phyloP scores from a whole-genome alignment of 2,888 invertebrate species.

The Eugnorisma glareosa region DNA sequence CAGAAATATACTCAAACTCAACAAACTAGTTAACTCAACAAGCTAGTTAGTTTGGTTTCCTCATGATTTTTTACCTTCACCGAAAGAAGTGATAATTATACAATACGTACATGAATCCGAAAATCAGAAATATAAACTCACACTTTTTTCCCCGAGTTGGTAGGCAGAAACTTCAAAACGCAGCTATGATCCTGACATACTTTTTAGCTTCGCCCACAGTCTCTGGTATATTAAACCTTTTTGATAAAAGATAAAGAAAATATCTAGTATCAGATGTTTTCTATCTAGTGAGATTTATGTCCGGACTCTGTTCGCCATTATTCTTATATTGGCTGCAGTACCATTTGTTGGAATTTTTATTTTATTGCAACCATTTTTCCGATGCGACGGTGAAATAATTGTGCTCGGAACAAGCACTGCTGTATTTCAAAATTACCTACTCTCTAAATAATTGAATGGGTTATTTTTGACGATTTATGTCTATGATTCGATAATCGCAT shows the following conservation, averaged over 20 bases:
- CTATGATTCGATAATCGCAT: not conserved
- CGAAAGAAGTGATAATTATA: no score
- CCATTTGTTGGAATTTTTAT: slow-evolving; percentile 31
- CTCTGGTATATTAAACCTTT: not conserved
- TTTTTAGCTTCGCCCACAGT: not conserved
- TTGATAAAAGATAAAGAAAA: not conserved
- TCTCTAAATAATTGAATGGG: not conserved
- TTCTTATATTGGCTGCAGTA: slow-evolving; percentile 34
- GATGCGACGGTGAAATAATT: not conserved
- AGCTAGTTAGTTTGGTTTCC: no score
- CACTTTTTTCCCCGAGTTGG: no score
- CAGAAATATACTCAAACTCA: no score
- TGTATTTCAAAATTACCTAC: not conserved
- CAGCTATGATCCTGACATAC: not conserved
- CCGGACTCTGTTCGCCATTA: slow-evolving; percentile 16
- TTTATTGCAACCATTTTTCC: slow-evolving; percentile 18
- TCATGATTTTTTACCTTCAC: no score
- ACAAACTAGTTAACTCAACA: no score
- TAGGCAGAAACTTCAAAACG: not conserved
- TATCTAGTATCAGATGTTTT: slow-evolving; percentile 33
- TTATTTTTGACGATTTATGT: not conserved
- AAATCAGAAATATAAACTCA: no score
- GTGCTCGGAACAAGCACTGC: not conserved
- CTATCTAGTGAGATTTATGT: slow-evolving; percentile 31
- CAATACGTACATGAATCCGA: no score